Conservation (phyloP, 1,140 invertebrate genomes). For the Argopecten irradians region DNA sequence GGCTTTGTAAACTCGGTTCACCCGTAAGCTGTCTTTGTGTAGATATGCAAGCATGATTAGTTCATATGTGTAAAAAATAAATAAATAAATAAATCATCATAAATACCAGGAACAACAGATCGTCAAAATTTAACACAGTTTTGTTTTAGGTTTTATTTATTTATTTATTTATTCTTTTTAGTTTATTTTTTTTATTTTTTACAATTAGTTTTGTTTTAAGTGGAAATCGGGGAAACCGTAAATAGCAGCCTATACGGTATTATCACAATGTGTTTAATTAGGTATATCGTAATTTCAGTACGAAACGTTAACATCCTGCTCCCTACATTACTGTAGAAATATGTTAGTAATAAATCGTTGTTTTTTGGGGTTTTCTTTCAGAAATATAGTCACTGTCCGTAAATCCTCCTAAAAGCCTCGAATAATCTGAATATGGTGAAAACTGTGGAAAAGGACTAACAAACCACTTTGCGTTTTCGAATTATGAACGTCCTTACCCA, state of each 20-base stretch:
- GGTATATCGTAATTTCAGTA: too few relatives aligned
- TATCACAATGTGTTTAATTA: too few relatives aligned
- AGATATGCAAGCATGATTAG: too few relatives aligned
- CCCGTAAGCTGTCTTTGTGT: background rate
- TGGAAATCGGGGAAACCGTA: too few relatives aligned
- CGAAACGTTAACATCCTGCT: too few relatives aligned
- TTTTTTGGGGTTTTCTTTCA: background rate
- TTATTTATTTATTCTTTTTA: too few relatives aligned
- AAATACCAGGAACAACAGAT: background rate
- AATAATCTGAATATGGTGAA: background rate
- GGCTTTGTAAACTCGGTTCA: conserved; percentile 28
- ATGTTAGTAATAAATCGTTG: too few relatives aligned
- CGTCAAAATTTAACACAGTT: background rate
- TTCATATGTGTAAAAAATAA: background rate
- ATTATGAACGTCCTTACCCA: conserved; percentile 51
- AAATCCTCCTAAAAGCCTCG: background rate
- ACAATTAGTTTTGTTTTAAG: too few relatives aligned
- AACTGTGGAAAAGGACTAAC: background rate
- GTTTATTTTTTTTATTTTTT: too few relatives aligned
- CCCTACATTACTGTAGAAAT: too few relatives aligned
- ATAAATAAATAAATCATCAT: background rate
- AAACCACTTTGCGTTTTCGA: background rate
- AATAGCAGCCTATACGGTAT: too few relatives aligned
- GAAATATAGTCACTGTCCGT: background rate
- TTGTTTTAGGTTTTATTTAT: too few relatives aligned